Conservation (phyloP, 2,797 vertebrate species). For the Taeniopygia guttata region DNA sequence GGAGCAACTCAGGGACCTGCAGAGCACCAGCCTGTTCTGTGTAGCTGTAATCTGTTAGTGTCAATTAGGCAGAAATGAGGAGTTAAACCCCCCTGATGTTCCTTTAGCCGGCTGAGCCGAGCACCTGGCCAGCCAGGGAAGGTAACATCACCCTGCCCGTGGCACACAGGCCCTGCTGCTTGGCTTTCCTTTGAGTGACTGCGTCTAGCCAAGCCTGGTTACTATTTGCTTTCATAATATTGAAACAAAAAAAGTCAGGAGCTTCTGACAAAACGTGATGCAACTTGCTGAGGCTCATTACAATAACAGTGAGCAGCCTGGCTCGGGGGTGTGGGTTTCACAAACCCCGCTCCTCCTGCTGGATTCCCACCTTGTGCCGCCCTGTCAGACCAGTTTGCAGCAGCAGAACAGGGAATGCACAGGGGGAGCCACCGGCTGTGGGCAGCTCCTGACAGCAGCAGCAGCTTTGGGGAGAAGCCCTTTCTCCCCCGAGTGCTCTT, state of each 20-base stretch:
- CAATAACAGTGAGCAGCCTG: not conserved
- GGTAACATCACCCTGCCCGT: not conserved
- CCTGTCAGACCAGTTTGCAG: constrained; percentile 15
- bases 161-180: not conserved
- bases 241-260: not conserved
- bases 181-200: not conserved
- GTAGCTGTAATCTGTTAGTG: not conserved
- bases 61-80: not conserved
- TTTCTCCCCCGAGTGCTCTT: fast-evolving
- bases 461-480: not conserved
- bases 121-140: not conserved
- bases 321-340: not conserved
- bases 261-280: constrained; percentile 21
- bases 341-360: not conserved
- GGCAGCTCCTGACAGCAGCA: fast-evolving
- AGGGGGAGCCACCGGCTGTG: fast-evolving
- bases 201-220: not conserved
- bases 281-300: not conserved
- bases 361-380: not conserved
- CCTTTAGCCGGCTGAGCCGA: not conserved
- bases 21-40: not conserved
- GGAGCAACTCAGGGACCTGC: fast-evolving
- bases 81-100: not conserved
- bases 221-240: not conserved
- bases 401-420: not conserved